phyloP scores from a whole-genome alignment of 2,797 vertebrate genomes.

The Rhincodon typus region DNA sequence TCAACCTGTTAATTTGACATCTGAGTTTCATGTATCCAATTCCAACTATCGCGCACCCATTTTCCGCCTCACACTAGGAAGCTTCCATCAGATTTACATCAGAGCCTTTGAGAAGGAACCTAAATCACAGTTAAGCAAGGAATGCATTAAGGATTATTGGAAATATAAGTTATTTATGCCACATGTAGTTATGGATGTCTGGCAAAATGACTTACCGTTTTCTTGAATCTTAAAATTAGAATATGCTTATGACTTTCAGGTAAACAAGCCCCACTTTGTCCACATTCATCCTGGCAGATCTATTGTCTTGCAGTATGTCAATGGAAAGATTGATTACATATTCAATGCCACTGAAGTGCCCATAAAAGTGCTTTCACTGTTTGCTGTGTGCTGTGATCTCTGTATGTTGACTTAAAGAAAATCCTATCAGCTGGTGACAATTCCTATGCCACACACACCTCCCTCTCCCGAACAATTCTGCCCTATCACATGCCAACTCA shows the following conservation, averaged over 20 bases:
- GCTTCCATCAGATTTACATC: not conserved
- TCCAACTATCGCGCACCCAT: no score
- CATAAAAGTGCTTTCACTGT: not conserved
- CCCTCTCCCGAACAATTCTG: no score
- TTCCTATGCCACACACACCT: not conserved
- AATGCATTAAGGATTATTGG: not conserved
- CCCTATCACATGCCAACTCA: no score
- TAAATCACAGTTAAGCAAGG: not conserved
- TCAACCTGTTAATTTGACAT: not conserved
- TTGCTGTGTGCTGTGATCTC: not conserved
- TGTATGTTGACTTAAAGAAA: not conserved
- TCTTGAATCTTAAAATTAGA: not conserved
- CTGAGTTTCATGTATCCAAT: not conserved
- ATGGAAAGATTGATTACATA: conserved; percentile 26
- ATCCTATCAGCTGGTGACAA: not conserved
- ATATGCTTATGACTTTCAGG: not conserved
- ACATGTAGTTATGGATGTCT: not conserved
- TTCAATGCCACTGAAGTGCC: not conserved
- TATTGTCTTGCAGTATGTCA: conserved; percentile 3
- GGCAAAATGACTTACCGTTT: not conserved
- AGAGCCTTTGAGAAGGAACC: not conserved
- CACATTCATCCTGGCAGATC: not conserved
- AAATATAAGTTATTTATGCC: not conserved
- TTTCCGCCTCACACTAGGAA: not conserved
- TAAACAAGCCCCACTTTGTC: not conserved